Evolutionary conservation across 2,113 vertebrate genomes (phyloP).

Genomic region (Canis aureus): DNA sequence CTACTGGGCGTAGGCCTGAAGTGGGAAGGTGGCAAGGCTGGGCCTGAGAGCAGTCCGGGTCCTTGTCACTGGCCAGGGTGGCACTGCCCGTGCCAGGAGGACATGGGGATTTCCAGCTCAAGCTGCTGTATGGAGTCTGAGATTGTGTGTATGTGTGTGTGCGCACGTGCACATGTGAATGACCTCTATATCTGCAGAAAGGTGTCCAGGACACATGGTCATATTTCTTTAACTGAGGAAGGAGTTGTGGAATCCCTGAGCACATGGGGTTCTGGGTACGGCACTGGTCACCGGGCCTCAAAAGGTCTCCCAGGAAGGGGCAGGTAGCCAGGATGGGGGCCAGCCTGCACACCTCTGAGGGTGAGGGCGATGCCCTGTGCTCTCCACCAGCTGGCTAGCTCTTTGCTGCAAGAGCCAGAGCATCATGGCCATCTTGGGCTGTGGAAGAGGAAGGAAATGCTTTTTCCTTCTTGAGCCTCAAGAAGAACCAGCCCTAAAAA

Average conservation of each 20-base stretch:
- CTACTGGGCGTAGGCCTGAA: accelerated
- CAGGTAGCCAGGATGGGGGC: background rate
- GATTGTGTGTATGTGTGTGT: background rate
- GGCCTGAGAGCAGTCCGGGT: background rate
- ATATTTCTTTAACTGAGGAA: background rate
- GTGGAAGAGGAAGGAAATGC: background rate
- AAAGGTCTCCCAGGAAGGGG: background rate
- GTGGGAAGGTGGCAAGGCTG: background rate
- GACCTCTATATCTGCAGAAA: background rate
- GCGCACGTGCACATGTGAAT: accelerated
- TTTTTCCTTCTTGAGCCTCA: background rate
- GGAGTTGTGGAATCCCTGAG: background rate
- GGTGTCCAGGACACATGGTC: background rate
- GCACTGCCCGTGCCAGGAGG: background rate
- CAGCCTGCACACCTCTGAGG: background rate
- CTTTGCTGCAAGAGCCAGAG: too few relatives aligned
- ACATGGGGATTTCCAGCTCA: accelerated
- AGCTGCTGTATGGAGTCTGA: background rate
- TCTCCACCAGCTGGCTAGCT: accelerated
- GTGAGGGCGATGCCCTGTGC: background rate
- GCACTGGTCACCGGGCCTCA: background rate
- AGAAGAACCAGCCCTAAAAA: too few relatives aligned
- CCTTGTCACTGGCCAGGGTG: too few relatives aligned
- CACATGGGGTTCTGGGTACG: background rate
- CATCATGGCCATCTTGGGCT: background rate